phyloP scores from a whole-genome alignment of 1,140 invertebrate species.

The Drosophila saltans region DNA sequence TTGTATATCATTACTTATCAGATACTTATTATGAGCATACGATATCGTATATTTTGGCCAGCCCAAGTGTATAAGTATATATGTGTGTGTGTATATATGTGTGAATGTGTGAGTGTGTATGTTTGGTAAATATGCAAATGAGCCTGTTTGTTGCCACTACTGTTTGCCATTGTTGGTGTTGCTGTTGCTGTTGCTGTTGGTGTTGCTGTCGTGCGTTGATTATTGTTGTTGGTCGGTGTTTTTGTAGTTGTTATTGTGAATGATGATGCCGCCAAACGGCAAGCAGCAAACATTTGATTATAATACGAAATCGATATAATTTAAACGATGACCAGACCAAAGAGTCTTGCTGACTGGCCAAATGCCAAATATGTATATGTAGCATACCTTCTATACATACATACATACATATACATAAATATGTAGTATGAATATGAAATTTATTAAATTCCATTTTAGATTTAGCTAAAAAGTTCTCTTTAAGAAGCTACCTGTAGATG shows the following conservation, averaged over 20 bases:
- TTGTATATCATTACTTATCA: constrained; percentile 82
- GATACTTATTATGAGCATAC: constrained; percentile 80
- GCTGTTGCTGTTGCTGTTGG: constrained; percentile 46
- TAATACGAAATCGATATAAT: constrained; percentile 82
- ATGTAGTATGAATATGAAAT: background rate
- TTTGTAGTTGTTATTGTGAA: constrained; percentile 76
- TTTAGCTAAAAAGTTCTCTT: too few species aligned
- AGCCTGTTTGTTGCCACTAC: constrained; percentile 80
- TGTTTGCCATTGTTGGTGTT: constrained; percentile 75
- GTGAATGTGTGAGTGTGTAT: constrained; percentile 52
- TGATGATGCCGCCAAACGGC: constrained; percentile 66
- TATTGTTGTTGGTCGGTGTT: constrained; percentile 75
- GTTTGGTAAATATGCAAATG: constrained; percentile 81
- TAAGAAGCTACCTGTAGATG: too few species aligned
- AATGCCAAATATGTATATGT: background rate
- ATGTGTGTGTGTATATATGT: constrained; percentile 4
- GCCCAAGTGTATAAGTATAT: constrained; percentile 27
- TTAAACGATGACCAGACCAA: constrained; percentile 73
- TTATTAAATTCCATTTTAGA: too few species aligned
- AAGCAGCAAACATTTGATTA: constrained; percentile 81
- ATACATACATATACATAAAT: background rate
- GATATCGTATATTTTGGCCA: constrained; percentile 81
- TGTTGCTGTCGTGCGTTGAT: constrained; percentile 68
- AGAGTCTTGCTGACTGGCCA: constrained; percentile 44
- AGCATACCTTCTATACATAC: background rate